Conservation (phyloP, 2,888 invertebrate species). For the Chrysotoxum bicinctum region DNA sequence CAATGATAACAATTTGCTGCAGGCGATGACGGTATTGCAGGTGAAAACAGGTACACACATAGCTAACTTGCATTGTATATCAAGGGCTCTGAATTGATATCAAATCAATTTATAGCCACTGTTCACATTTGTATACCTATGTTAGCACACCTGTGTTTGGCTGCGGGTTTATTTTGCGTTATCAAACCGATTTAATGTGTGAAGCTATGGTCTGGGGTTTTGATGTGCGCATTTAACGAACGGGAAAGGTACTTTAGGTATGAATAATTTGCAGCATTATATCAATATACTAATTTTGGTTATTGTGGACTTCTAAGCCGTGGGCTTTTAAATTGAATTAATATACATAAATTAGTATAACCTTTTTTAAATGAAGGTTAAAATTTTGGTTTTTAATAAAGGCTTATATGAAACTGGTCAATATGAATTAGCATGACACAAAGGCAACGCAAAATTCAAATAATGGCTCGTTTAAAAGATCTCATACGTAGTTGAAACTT, state of each 20-base stretch:
- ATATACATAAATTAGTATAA: too few species aligned
- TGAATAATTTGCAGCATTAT: slow-evolving; percentile 6
- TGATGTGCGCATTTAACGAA: neutral
- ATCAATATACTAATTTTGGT: neutral
- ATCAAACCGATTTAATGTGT: slow-evolving; percentile 8
- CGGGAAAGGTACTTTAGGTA: neutral
- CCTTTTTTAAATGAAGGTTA: neutral
- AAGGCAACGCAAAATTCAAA: neutral
- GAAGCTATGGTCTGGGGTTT: neutral
- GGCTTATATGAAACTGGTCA: neutral
- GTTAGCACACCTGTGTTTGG: neutral
- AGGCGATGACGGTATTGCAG: slow-evolving; percentile 4
- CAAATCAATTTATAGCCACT: neutral
- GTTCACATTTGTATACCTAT: neutral
- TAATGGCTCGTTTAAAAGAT: too few species aligned
- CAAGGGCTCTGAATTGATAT: neutral
- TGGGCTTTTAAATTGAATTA: neutral
- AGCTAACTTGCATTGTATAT: neutral
- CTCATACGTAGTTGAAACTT: too few species aligned
- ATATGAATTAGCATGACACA: neutral
- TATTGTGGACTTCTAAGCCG: neutral
- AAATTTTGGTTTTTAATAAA: neutral
- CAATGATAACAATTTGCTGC: slow-evolving; percentile 2
- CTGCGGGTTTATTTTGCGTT: slow-evolving; percentile 3
- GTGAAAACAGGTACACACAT: neutral